These are phyloP conservation scores for Zelostemma sp. DNA, from an alignment of 1,140 invertebrate genomes.

Conservation along the genomic window DNA sequence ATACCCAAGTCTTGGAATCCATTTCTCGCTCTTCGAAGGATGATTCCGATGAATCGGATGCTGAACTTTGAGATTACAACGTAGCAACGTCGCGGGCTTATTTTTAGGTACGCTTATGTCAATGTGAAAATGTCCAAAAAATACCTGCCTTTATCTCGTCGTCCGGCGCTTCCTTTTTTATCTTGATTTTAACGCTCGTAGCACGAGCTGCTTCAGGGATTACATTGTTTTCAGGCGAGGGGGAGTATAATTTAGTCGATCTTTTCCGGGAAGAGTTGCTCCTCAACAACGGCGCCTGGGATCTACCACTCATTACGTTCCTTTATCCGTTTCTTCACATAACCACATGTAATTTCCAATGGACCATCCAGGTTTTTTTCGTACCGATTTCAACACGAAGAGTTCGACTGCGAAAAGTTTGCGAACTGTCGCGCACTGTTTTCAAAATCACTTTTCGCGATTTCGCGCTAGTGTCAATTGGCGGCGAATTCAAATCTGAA, in stretches of 20 bases:
- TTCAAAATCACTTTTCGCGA: not conserved
- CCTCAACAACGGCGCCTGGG: slow-evolving; percentile 41
- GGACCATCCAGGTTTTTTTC: not conserved
- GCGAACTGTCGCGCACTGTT: too few relatives aligned
- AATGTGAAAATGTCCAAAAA: not conserved
- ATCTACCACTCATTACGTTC: slow-evolving; percentile 40
- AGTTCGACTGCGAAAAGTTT: too few relatives aligned
- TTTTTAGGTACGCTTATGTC: too few relatives aligned
- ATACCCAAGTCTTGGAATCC: too few relatives aligned
- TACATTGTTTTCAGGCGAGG: slow-evolving; percentile 32
- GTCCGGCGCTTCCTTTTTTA: slow-evolving; percentile 68
- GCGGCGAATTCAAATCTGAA: not conserved
- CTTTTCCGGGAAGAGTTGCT: slow-evolving; percentile 46
- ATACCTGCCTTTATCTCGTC: slow-evolving; percentile 70
- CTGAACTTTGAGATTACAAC: too few relatives aligned
- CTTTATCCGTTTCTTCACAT: slow-evolving; percentile 11
- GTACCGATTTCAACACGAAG: too few relatives aligned
- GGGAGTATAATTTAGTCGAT: slow-evolving; percentile 35
- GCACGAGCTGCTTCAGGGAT: slow-evolving; percentile 10
- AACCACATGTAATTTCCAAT: slow-evolving; percentile 2
- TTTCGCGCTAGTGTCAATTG: not conserved
- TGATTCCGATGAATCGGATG: too few relatives aligned
- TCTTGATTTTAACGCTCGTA: slow-evolving; percentile 48
- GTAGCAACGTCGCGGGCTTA: too few relatives aligned
- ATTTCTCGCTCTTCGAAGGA: too few relatives aligned